These are phyloP conservation scores for Hippoglossus stenolepis DNA, from an alignment of 2,113 vertebrate genomes.

Conservation along the genomic window DNA sequence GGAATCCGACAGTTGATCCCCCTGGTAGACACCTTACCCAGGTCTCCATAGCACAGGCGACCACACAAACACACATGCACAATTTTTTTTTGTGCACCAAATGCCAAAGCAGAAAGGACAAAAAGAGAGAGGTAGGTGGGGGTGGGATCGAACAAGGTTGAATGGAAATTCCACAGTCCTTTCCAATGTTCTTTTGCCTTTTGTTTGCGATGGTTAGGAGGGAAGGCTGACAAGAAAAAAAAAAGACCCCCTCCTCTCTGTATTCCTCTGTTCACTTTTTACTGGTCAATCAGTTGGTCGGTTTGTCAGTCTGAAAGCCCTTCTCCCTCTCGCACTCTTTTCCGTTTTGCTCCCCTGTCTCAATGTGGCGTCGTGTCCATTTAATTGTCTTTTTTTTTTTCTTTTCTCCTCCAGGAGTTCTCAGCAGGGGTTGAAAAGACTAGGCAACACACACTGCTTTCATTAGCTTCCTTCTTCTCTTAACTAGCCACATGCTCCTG, in stretches of 20 bases:
- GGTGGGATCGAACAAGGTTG: slow-evolving; percentile 38
- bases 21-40: slow-evolving; percentile 76
- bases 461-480: slow-evolving; percentile 74
- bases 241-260: slow-evolving; percentile 46
- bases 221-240: slow-evolving; percentile 42
- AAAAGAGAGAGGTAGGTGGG: slow-evolving; percentile 50
- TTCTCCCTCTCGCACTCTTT: slow-evolving; percentile 44
- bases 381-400: slow-evolving; percentile 53
- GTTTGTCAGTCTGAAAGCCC: slow-evolving; percentile 65
- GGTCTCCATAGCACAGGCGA: slow-evolving; percentile 80
- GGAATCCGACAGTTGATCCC: slow-evolving; percentile 85
- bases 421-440: slow-evolving; percentile 57
- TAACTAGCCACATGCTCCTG: slow-evolving; percentile 81
- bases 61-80: slow-evolving; percentile 50
- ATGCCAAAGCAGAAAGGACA: slow-evolving; percentile 66
- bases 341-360: slow-evolving; percentile 39
- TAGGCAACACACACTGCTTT: slow-evolving; percentile 68
- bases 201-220: slow-evolving; percentile 46
- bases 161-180: slow-evolving; percentile 80
- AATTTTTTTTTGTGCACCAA: slow-evolving; percentile 41
- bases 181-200: slow-evolving; percentile 69
- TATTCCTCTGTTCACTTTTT: slow-evolving; percentile 78
- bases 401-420: slow-evolving; percentile 30
- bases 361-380: slow-evolving; percentile 58
- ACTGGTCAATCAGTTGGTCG: slow-evolving; percentile 73